Conservation (phyloP, 2,113 vertebrate genomes). For the Athene cunicularia region DNA sequence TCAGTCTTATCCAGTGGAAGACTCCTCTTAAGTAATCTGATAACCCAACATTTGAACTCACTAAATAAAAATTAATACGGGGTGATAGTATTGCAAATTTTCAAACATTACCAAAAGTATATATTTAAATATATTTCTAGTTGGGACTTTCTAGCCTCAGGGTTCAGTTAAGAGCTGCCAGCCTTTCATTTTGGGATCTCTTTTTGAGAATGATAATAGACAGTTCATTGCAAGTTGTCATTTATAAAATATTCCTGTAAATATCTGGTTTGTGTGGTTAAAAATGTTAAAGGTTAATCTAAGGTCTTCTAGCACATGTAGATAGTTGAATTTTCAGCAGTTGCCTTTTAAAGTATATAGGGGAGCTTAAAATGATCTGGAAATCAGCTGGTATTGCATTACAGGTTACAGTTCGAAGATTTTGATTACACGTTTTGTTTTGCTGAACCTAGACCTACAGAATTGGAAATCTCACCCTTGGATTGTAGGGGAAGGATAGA, state of each 20-base stretch:
- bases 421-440: not conserved
- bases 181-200: not conserved
- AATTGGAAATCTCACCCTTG: not conserved
- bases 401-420: not conserved
- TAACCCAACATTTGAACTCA: not conserved
- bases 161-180: not conserved
- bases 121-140: not conserved
- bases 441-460: not conserved
- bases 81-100: not conserved
- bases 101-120: not conserved
- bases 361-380: not conserved
- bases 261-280: not conserved
- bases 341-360: not conserved
- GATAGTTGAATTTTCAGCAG: not conserved
- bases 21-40: not conserved
- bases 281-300: not conserved
- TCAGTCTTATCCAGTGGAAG: not conserved
- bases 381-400: not conserved
- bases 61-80: not conserved
- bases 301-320: not conserved
- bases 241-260: not conserved
- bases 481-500: not conserved
- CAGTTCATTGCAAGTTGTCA: not conserved
- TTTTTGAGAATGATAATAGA: not conserved
- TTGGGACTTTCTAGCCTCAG: not conserved